These are phyloP conservation scores for Hetaerina americana DNA, from an alignment of 1,140 invertebrate species.

Conservation along the genomic window DNA sequence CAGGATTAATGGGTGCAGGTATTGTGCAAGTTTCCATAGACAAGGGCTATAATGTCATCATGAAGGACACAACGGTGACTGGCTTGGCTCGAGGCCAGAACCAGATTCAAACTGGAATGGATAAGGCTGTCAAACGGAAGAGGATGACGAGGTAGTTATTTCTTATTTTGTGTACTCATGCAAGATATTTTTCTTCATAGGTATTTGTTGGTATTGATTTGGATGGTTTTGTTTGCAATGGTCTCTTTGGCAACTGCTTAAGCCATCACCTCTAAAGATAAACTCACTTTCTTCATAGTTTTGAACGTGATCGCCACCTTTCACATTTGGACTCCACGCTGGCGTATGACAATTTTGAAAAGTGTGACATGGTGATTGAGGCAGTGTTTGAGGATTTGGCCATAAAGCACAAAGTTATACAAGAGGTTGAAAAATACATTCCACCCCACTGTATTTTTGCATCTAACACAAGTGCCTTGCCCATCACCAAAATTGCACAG, in stretches of 20 bases:
- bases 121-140: conserved; percentile 68
- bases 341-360: conserved; percentile 74
- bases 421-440: conserved; percentile 82
- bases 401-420: conserved; percentile 93
- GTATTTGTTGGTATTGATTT: not conserved
- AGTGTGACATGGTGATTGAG: conserved; percentile 92
- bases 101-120: conserved; percentile 78
- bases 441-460: conserved; percentile 89
- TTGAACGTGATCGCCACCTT: conserved; percentile 67
- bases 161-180: not conserved
- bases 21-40: conserved; percentile 96
- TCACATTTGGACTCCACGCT: conserved; percentile 70
- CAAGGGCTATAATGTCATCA: conserved; percentile 78
- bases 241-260: too few relatives aligned
- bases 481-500: conserved; percentile 88
- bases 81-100: conserved; percentile 78
- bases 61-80: conserved; percentile 79
- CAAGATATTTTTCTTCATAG: conserved; percentile 8
- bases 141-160: conserved; percentile 46
- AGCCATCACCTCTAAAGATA: not conserved
- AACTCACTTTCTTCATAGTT: conserved; percentile 35
- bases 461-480: conserved; percentile 95
- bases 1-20: conserved; percentile 95
- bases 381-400: conserved; percentile 97
- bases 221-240: too few relatives aligned